Base-by-base conservation (phyloP, 2,888 invertebrate species). In the Drosophila monieri region DNA sequence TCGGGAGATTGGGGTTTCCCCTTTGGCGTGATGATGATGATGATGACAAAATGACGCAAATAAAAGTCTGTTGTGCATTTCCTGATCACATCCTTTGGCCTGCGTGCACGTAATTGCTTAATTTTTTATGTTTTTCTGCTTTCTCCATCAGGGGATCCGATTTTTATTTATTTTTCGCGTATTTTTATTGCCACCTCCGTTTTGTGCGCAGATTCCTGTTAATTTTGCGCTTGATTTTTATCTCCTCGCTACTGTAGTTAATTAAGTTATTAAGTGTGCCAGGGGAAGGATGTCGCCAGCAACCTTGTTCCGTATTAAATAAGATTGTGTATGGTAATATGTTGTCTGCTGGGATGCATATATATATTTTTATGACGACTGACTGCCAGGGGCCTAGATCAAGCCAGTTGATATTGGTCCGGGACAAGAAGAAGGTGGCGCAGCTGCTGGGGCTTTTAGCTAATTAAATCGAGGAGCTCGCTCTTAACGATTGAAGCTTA, bases 81-180 rank as follows among this genome's bases (percentile, higher is more conserved):
- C 62, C 77, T 68, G 72, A 67, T 77, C 67, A 44, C 39, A 55
- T 77, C 67, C 68, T 32, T 35, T 44, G 53, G 39, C 56, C 58
- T 85, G 72, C 78, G 79, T 85, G 76, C 78, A 85, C 78, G 78
- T 85, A 81, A 81, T 85, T 85, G 78, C 81, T 78, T 78, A 71
- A 80, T 85, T 74, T 76, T 76, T 73, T 75, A 72, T 73, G 62
- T 73, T 61, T 61, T 55, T 62, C 48, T 57, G 64, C 69, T 73
- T 73, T 76, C 32, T 54, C 39, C 39, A 43, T 54, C 21, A 32
- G 43, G 25, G 35, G n/a, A 44, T 18, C 37, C 48, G 27, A 65
- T 61, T 71, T 55, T 37, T 65, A 64, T 77, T 69, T 62, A 74
- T 73, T 74, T 44, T 60, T 37, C 39, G 35, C 64, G 64, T 66